Evolutionary conservation across 2,797 vertebrate species (phyloP), one percentile per base, ranked within the genome.

Genomic region (Gymnoscopelus microlampas): DNA sequence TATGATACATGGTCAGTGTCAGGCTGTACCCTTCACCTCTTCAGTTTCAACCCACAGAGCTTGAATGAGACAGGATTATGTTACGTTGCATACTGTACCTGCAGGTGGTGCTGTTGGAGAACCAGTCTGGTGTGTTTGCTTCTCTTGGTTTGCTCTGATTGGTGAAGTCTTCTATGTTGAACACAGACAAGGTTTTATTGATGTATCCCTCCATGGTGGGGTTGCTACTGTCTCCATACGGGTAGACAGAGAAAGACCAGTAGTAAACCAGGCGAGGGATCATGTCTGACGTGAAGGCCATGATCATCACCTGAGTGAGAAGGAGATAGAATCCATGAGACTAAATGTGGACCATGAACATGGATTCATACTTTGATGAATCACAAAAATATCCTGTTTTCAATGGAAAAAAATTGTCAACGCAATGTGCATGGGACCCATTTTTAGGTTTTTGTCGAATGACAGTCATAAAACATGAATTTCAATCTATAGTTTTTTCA

Each of bases 281-380:
- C 96, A 98, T 98, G 85, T 98, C 97, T 1, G 97, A 98, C 0
- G 96, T 97, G 74, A 98, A 98, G 49, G 97, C 97, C 60, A 97
- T 19, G 19, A 19, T 19, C 19, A 19, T 19, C 19, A 19, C 19
- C 19, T 19, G 19, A 19, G 19, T 19, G 2, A 6, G 23, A 68
- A 69, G 65, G 77, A 51, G 78, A 8, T 29, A 49, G 14, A 5
- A 66, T 3, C 69, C 0, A 1, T 19, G 2, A 65, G 44, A 14
- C 60, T 35, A 23, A 32, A 19, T 19, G 19, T 19, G 19, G 19
- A 19, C 19, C 19, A 19, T 19, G 19, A 19, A 19, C 19, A 19
- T 19, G 19, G 19, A 19, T 19, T 19, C 19, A 19, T 19, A 19
- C 19, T 19, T 19, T 19, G 19, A 19, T 19, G 19, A 19, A 19